These are phyloP conservation scores for Lepilemur ruficaudatus DNA, from an alignment of 2,797 vertebrate species.

Conservation along the genomic window DNA sequence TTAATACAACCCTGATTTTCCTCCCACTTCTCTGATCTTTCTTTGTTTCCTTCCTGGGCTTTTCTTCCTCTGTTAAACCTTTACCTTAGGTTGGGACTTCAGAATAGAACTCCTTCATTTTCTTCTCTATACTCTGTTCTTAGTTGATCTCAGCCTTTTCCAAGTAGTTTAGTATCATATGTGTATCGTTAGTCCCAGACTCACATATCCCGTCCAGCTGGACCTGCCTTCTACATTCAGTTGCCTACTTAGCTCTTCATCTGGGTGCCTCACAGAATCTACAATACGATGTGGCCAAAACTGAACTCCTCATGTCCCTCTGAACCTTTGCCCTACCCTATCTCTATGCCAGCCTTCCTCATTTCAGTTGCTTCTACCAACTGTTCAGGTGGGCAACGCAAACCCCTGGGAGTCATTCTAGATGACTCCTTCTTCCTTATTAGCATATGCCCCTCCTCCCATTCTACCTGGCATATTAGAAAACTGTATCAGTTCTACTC, in stretches of 20 bases:
- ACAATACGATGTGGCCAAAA: background rate
- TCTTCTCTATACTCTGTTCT: background rate
- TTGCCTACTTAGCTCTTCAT: background rate
- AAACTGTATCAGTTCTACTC: background rate
- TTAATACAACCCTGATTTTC: background rate
- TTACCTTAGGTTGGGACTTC: background rate
- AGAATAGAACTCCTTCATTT: background rate
- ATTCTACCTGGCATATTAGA: background rate
- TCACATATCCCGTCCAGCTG: background rate
- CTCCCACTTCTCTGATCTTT: background rate
- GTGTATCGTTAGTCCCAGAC: background rate
- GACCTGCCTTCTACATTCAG: background rate
- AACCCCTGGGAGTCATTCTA: background rate
- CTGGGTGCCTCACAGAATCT: no score
- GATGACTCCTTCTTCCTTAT: background rate
- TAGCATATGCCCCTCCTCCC: no score
- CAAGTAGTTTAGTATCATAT: background rate
- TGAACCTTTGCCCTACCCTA: background rate
- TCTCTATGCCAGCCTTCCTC: background rate
- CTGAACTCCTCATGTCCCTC: fast-evolving
- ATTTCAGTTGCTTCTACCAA: background rate
- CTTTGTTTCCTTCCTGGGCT: background rate
- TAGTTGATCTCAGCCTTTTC: background rate
- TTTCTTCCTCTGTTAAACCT: background rate
- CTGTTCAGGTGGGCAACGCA: background rate